Conservation (phyloP, 2,797 vertebrate genomes). For the Eutrigla gurnardus region DNA sequence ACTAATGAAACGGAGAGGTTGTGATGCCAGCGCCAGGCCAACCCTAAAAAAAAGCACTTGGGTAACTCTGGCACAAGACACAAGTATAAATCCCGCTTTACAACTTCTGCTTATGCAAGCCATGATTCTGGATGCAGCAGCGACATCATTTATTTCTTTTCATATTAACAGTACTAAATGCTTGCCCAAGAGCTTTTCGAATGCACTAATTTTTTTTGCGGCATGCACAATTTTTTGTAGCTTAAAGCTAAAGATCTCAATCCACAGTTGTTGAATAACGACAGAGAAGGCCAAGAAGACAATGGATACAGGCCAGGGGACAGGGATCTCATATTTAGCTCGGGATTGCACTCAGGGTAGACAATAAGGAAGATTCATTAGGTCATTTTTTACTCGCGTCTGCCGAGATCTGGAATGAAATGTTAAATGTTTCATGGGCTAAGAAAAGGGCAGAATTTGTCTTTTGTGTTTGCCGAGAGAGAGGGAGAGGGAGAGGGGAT, state of each 20-base stretch:
- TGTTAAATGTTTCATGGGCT: conserved; percentile 99
- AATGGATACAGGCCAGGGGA: conserved; percentile 80
- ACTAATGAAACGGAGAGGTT: too few relatives aligned
- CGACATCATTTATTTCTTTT: conserved; percentile 1
- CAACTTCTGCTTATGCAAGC: not conserved
- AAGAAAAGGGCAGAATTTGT: conserved; percentile 98
- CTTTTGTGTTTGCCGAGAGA: conserved; percentile 93
- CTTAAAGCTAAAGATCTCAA: conserved; percentile 69
- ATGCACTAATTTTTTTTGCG: conserved; percentile 47
- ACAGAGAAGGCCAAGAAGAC: conserved; percentile 74
- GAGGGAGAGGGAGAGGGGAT: conserved; percentile 66
- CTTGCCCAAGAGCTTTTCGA: conserved; percentile 27
- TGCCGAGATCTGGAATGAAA: conserved; percentile 99
- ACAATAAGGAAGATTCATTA: conserved; percentile 99
- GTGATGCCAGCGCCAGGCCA: too few relatives aligned
- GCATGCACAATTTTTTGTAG: conserved; percentile 45
- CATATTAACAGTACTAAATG: conserved; percentile 6
- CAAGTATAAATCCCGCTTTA: not conserved
- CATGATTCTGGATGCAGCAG: not conserved
- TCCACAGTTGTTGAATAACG: conserved; percentile 59
- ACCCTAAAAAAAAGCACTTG: too few relatives aligned
- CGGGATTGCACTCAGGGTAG: conserved; percentile 90
- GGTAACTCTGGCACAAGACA: not conserved
- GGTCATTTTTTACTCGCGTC: conserved; percentile 98
- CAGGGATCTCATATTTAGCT: conserved; percentile 94